These are phyloP conservation scores for Anastrepha ludens DNA, from an alignment of 1,140 invertebrate genomes.

Conservation along the genomic window DNA sequence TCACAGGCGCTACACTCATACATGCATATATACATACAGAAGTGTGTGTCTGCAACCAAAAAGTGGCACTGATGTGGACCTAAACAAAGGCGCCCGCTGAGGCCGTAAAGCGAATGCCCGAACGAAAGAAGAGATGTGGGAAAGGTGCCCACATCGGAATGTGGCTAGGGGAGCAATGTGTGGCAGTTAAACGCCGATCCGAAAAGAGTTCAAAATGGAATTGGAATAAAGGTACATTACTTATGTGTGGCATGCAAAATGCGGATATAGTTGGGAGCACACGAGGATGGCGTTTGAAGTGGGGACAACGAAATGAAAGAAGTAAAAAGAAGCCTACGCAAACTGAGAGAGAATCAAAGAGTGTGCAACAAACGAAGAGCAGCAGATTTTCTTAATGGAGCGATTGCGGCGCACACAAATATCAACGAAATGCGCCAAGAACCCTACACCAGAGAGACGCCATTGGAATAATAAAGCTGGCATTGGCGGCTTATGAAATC, in stretches of 20 bases:
- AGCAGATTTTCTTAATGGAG: constrained; percentile 46
- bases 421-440: not conserved
- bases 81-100: not conserved
- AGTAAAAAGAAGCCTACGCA: not conserved
- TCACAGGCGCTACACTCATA: not conserved
- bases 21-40: not conserved
- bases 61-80: not conserved
- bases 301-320: not conserved
- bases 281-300: not conserved
- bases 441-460: not conserved
- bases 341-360: not conserved
- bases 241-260: constrained; percentile 7
- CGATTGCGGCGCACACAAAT: not conserved
- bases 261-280: not conserved
- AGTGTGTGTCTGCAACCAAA: not conserved
- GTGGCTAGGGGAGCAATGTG: not conserved
- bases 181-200: not conserved
- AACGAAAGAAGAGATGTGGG: not conserved
- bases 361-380: not conserved
- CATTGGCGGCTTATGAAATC: constrained; percentile 30
- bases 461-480: constrained; percentile 32
- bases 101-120: not conserved
- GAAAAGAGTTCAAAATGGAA: not conserved
- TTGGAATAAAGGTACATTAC: not conserved
- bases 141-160: not conserved